These are phyloP conservation scores for Synergus japonicus DNA, from an alignment of 2,888 invertebrate species.

Conservation along the genomic window DNA sequence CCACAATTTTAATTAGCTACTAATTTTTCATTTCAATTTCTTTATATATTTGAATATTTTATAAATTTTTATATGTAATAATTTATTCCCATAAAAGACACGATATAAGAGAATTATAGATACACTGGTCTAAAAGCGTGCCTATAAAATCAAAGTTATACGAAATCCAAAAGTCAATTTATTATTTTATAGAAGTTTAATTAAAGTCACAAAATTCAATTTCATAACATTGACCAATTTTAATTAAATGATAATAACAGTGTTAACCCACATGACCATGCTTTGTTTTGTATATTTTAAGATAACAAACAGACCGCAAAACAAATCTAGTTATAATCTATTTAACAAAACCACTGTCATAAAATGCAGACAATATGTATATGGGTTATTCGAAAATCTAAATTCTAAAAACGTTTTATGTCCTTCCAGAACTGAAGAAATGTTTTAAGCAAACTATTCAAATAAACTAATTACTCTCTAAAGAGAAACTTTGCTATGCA, in stretches of 20 bases:
- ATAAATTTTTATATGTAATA: background rate
- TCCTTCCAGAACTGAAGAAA: background rate
- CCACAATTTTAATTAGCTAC: too few species aligned
- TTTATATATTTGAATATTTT: too few species aligned
- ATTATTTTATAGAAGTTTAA: background rate
- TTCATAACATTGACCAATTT: background rate
- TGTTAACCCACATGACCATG: background rate
- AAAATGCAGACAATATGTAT: background rate
- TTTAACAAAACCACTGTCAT: background rate
- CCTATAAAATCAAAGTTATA: background rate
- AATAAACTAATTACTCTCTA: background rate
- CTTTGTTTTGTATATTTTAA: background rate
- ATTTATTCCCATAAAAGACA: background rate
- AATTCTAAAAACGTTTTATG: background rate
- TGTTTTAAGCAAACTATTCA: background rate
- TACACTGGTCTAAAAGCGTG: background rate
- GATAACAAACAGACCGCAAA: background rate
- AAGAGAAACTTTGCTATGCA: background rate
- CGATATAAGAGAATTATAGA: background rate
- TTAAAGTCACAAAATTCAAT: background rate
- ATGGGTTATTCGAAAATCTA: too few species aligned
- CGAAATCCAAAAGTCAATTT: background rate
- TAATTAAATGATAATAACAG: conserved; percentile 7
- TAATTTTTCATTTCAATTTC: too few species aligned
- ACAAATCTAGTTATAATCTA: background rate